phyloP scores from a whole-genome alignment of 2,888 invertebrate species.

The Drosophila setosimentum region DNA sequence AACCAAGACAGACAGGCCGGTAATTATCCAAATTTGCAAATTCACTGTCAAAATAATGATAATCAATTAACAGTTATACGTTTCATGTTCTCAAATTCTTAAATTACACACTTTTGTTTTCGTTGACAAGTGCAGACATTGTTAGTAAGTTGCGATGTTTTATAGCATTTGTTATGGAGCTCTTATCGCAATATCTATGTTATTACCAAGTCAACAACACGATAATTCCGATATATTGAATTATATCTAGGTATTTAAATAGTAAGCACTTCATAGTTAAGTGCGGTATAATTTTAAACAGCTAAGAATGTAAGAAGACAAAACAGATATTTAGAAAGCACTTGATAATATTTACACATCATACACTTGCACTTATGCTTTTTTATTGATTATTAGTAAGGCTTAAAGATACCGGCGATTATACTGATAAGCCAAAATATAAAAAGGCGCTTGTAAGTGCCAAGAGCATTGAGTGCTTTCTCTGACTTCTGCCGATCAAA shows the following conservation, averaged over 20 bases:
- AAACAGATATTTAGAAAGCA: conserved; percentile 30
- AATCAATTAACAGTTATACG: not conserved
- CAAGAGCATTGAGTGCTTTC: conserved; percentile 6
- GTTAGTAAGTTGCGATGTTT: conserved; percentile 2
- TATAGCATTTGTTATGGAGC: conserved; percentile 6
- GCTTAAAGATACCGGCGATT: not conserved
- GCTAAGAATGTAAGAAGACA: conserved; percentile 12
- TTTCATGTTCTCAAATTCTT: too few relatives aligned
- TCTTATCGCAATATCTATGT: not conserved
- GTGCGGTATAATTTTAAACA: conserved; percentile 8
- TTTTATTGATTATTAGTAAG: not conserved
- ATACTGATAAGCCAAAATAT: conserved; percentile 28
- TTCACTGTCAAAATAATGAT: conserved; percentile 34
- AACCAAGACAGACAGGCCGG: conserved; percentile 5
- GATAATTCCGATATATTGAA: not conserved
- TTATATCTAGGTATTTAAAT: not conserved
- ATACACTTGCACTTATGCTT: not conserved
- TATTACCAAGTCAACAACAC: not conserved
- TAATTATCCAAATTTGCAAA: not conserved
- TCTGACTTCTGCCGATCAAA: conserved; percentile 11
- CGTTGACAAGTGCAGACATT: not conserved
- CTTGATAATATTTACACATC: conserved; percentile 20
- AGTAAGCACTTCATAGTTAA: not conserved
- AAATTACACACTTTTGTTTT: conserved; percentile 32
- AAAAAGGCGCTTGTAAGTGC: conserved; percentile 32